Conservation (phyloP, 2,888 invertebrate genomes). For the Volucella bombylans region DNA sequence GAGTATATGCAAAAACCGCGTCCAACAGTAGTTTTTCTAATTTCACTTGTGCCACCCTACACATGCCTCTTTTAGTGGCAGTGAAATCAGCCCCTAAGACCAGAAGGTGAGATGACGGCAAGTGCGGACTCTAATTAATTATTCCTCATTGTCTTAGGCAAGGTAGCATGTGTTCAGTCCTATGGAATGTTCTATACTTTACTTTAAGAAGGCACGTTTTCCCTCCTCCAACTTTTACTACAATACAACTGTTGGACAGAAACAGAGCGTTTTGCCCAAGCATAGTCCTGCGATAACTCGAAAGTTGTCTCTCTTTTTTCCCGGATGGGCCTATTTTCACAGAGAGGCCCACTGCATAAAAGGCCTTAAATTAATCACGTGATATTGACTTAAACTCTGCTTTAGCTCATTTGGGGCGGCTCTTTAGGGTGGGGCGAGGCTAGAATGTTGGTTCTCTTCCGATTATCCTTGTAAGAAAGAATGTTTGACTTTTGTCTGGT, state of each 20-base stretch:
- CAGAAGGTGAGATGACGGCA: constrained; percentile 2
- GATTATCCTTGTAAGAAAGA: constrained; percentile 1
- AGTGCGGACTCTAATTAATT: constrained; percentile 47
- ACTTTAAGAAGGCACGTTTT: constrained; percentile 8
- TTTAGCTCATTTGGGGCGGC: neutral
- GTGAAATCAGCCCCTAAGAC: no score
- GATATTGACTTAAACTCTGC: constrained; percentile 58
- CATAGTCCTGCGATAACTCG: neutral
- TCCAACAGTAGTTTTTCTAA: neutral
- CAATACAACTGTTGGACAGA: no score
- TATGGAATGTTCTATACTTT: constrained; percentile 37
- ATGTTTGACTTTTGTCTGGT: constrained; percentile 64
- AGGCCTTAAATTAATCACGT: constrained; percentile 62
- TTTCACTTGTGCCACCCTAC: neutral
- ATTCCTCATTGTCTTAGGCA: constrained; percentile 14
- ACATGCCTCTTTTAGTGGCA: constrained; percentile 3
- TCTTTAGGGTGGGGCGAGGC: neutral
- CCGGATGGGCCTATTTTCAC: neutral
- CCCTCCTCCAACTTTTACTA: neutral
- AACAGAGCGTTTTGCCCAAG: no score
- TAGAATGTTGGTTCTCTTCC: constrained; percentile 12
- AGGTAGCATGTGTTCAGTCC: constrained; percentile 47
- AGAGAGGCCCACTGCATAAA: constrained; percentile 30
- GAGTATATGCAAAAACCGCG: constrained; percentile 22
- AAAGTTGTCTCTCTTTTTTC: neutral